Base-by-base conservation (phyloP, 2,113 vertebrate genomes). In the Thunnus thynnus region DNA sequence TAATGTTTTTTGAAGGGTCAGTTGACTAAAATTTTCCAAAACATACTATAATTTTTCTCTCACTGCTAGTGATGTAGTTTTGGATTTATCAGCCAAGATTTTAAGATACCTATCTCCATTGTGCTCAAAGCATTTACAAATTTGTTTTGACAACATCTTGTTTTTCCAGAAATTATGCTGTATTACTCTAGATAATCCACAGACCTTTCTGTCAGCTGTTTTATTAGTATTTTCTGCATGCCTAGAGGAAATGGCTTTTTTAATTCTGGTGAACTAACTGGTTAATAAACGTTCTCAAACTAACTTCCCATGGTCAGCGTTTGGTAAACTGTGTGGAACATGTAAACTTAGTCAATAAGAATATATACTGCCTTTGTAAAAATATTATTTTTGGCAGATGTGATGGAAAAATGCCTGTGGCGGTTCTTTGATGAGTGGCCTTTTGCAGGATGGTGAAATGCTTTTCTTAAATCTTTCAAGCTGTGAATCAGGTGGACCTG, bases 401-500 rank as follows among this genome's bases (percentile, higher is more conserved):
- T 47, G 22, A 54, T 75, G 60, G 67, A 61, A 83, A 82, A 72
- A 66, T 3, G 14, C 63, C 73, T 17, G 52, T n/a, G 22, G 76
- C 32, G 65, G 20, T 46, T 68, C 27, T 66, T 22, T 50, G 52
- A 67, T 46, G 76, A 50, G 27, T 25, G 25, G 55, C 62, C 48
- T 46, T 68, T 61, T 41, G 32, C 41, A 72, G 52, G 58, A 66
- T 44, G 30, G 9, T 41, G 46, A 77, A 56, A 66, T 32, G 48
- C 64, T 78, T 86, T 76, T 67, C 32, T 70, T 61, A 44, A 47
- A 57, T 48, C 61, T 47, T 20, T 66, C 85, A 66, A 56, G 61
- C 85, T 84, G 82, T 69, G 86, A 85, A 52, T 83, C 74, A 76
- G 76, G 84, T 85, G 78, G 80, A 71, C 64, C 13, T 63, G 73